Evolutionary conservation across 2,888 invertebrate genomes (phyloP).

Genomic region (Bibio marci): DNA sequence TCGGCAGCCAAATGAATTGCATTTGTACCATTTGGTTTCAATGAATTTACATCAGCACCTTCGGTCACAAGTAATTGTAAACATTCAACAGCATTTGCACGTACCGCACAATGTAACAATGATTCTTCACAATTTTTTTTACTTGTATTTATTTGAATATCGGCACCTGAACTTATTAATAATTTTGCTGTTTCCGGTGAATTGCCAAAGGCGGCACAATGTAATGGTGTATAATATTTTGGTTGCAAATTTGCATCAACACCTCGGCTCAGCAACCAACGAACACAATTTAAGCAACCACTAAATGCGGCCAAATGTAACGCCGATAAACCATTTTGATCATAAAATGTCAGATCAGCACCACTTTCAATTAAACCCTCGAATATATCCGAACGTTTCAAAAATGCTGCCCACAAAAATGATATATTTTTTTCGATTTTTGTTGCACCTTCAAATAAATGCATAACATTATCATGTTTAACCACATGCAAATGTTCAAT

Average conservation of each 20-base stretch:
- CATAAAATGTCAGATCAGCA: constrained; percentile 51
- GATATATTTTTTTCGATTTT: constrained; percentile 54
- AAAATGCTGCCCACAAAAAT: constrained; percentile 56
- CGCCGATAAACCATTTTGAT: constrained; percentile 56
- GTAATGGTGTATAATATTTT: constrained; percentile 64
- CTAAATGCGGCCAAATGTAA: constrained; percentile 63
- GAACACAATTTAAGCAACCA: constrained; percentile 53
- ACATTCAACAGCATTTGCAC: constrained; percentile 69
- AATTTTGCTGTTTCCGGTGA: constrained; percentile 63
- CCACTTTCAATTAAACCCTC: constrained; percentile 45
- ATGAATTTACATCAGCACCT: constrained; percentile 57
- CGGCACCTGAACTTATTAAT: constrained; percentile 53
- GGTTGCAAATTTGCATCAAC: constrained; percentile 50
- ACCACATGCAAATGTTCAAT: constrained; percentile 53
- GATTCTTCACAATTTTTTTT: constrained; percentile 53
- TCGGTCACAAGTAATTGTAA: constrained; percentile 54
- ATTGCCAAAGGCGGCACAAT: constrained; percentile 81
- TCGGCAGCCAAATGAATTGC: constrained; percentile 69
- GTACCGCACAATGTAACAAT: constrained; percentile 67
- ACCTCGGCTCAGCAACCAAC: constrained; percentile 47
- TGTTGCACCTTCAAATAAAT: constrained; percentile 36
- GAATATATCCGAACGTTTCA: constrained; percentile 49
- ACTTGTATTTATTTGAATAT: constrained; percentile 47
- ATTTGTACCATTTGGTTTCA: constrained; percentile 59
- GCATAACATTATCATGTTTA: constrained; percentile 35